phyloP scores from a whole-genome alignment of 1,140 invertebrate species.

The Psilanteris sp. region DNA sequence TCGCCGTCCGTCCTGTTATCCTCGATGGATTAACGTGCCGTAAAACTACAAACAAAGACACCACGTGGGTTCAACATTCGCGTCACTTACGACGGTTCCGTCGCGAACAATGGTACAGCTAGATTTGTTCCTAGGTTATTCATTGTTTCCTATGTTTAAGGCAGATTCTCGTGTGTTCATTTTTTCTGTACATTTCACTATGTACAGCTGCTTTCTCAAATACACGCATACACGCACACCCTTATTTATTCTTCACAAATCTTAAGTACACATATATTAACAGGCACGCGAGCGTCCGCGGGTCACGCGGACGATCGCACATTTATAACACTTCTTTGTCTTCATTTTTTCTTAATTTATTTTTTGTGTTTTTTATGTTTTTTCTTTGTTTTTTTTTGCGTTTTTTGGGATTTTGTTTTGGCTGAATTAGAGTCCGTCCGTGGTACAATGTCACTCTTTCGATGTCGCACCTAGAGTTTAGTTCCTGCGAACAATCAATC shows the following conservation, averaged over 20 bases:
- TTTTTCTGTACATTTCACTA: slow-evolving; percentile 52
- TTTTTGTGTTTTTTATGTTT: not conserved
- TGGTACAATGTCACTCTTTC: slow-evolving; percentile 55
- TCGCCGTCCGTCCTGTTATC: too few species aligned
- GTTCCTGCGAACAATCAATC: slow-evolving; percentile 38
- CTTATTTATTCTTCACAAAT: slow-evolving; percentile 35
- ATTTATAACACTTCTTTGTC: slow-evolving; percentile 48
- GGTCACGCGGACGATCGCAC: slow-evolving; percentile 25
- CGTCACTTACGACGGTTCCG: slow-evolving; percentile 32
- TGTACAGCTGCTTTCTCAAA: slow-evolving; percentile 39
- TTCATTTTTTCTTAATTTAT: slow-evolving; percentile 14
- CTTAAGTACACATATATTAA: slow-evolving; percentile 62
- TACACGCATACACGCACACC: slow-evolving; percentile 29
- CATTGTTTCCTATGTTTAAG: slow-evolving; percentile 65
- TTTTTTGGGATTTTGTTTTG: slow-evolving; percentile 35
- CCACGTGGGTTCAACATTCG: slow-evolving; percentile 54
- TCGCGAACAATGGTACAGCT: slow-evolving; percentile 57
- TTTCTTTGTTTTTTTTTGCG: slow-evolving; percentile 14
- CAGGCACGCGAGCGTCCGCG: slow-evolving; percentile 36
- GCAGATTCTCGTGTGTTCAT: slow-evolving; percentile 66
- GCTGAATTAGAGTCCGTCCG: slow-evolving; percentile 42
- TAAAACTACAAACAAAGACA: slow-evolving; percentile 68
- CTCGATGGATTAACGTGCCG: slow-evolving; percentile 57
- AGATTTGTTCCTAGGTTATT: slow-evolving; percentile 54
- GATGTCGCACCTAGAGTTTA: slow-evolving; percentile 62